Base-by-base conservation (phyloP, 2,888 invertebrate species). In the Aphidoletes aphidimyza region DNA sequence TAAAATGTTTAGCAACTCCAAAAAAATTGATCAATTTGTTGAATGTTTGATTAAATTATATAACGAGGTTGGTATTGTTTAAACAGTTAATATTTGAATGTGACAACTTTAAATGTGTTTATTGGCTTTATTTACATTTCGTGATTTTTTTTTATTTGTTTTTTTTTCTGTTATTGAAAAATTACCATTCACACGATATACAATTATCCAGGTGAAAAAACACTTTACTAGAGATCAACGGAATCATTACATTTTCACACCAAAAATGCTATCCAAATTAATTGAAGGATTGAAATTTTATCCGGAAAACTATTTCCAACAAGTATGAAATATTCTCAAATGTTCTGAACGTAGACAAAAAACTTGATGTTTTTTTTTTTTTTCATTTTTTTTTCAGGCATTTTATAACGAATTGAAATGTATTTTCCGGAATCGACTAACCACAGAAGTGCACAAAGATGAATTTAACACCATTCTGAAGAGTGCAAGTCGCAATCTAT, bases 371-470 rank as follows among this genome's bases (percentile, higher is more conserved):
- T 86, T 85, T 39, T 11, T 8, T 8, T 39, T 39, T 39, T 39
- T 59, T 30, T 59, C 59, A 1, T 5, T 1, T 14, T n/a, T 19
- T 9, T 88, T 89, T 45, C 89, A 95, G 93, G 93, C 94, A 2
- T 91, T 95, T 86, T 90, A 92, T 42, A 93, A 96, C 87, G 97
- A 97, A 91, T 94, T 94, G 0, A 90, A 93, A 85, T 91, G 94
- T 85, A 91, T 95, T 88, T 97, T 97, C 89, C 91, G 93, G 86
- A 95, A 96, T 88, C 92, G 94, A 86, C 90, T 97, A 34, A 92
- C 93, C 0, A 92, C 91, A 30, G 91, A 91, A 6, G 93, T 94
- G 36, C 94, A 96, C 86, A 92, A 92, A 85, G 89, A 90, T n/a
- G 91, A 92, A 87, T 95, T 94, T 87, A 92, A 93, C 86, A 89